Conservation (phyloP, 2,113 vertebrate species). For the Marmota flaviventris region DNA sequence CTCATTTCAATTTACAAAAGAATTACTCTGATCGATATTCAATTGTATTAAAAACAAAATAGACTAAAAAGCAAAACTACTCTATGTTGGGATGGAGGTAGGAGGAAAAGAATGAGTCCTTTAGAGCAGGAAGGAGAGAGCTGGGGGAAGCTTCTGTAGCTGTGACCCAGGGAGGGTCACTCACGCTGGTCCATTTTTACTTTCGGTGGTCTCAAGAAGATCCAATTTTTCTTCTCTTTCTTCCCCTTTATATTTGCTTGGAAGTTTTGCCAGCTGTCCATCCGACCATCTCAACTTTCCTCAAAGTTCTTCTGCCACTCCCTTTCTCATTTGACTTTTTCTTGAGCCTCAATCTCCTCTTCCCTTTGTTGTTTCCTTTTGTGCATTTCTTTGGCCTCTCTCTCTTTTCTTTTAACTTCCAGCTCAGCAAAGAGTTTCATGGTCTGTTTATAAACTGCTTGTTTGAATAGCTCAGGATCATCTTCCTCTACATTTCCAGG, state of each 20-base stretch:
- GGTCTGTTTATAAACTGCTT: constrained; percentile 98
- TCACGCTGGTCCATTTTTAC: constrained; percentile 99
- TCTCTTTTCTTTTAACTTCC: constrained; percentile 99
- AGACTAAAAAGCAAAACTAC: constrained; percentile 88
- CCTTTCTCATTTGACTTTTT: constrained; percentile 96
- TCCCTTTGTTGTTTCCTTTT: constrained; percentile 98
- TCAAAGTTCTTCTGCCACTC: constrained; percentile 99
- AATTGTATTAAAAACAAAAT: constrained; percentile 88
- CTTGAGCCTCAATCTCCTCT: constrained; percentile 97
- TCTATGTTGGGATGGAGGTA: constrained; percentile 84
- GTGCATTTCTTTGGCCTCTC: constrained; percentile 99
- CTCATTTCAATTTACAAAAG: constrained; percentile 88
- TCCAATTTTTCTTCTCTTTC: constrained; percentile 97
- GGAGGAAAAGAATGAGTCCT: constrained; percentile 86
- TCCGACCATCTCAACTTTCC: constrained; percentile 98
- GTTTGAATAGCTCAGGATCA: constrained; percentile 94
- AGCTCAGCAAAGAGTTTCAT: constrained; percentile 99
- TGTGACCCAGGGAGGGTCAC: constrained; percentile 81
- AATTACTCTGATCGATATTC: constrained; percentile 87
- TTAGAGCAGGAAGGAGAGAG: constrained; percentile 85
- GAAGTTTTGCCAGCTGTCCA: constrained; percentile 98
- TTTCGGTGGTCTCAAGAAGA: constrained; percentile 99
- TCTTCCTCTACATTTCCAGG: constrained; percentile 94
- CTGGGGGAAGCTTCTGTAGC: constrained; percentile 60
- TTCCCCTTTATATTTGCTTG: constrained; percentile 96